Base-by-base conservation (phyloP, 2,797 vertebrate genomes). In the Rhinoraja longicauda region DNA sequence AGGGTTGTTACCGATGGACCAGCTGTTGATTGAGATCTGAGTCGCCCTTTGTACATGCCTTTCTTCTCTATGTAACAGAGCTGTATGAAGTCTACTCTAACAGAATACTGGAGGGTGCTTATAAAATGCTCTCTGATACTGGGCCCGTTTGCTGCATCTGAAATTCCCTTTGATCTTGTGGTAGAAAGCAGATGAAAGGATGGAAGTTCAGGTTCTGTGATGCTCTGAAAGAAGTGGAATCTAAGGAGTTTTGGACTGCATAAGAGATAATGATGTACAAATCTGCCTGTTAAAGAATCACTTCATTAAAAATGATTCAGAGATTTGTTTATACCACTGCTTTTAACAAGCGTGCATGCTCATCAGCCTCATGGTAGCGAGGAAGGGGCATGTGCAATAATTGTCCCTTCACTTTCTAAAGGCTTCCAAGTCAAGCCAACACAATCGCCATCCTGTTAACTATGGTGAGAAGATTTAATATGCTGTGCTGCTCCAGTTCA, bases 141-240 rank as follows among this genome's bases (percentile, higher is more conserved):
- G 39, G 1, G 67, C 1, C 72, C 53, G 36, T 24, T 73, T 75
- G 39, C 26, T 36, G 19, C 26, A 2, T 45, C 24, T 92, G 36
- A 92, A 75, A 53, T 6, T 73, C 2, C 21, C 26, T 92, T 92
- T 92, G 90, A 75, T 92, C 90, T 92, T 75, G 2, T 29, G 70
- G 26, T 39, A n/a, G 6, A 24, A 26, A 29, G 24, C 36, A 92
- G 90, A 75, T 92, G 24, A 92, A 92, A 92, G 72, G 70, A 91
- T 64, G 19, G 64, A 13, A 26, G 70, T 21, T 24, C 24, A 21
- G 70, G 72, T 72, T 72, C 70, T 24, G 19, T 72, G 70, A 72
- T 21, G 70, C 70, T 72, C 19, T 21, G 19, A 21, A 45, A 75
- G 45, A 73, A 26, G 45, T 75, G 19, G 90, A 39, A 53, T 75